phyloP scores from a whole-genome alignment of 2,888 invertebrate species.

The Ophion ellenae region DNA sequence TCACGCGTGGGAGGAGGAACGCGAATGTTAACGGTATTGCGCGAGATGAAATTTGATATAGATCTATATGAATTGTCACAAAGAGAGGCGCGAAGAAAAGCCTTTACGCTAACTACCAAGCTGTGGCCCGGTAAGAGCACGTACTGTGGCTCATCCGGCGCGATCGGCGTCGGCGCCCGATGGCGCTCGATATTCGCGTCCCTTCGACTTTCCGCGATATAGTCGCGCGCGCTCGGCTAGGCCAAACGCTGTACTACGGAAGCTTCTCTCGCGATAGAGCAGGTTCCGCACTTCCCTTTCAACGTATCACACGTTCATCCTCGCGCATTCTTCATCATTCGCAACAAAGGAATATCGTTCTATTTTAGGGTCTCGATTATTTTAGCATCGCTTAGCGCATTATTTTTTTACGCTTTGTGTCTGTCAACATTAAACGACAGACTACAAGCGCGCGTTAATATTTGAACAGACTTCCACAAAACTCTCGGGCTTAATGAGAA shows the following conservation, averaged over 20 bases:
- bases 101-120: constrained; percentile 4
- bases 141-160: constrained; percentile 6
- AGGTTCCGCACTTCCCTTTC: not conserved
- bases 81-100: constrained; percentile 4
- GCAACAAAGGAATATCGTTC: not conserved
- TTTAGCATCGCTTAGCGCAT: not conserved
- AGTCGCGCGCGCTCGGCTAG: constrained; percentile 9
- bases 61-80: not conserved
- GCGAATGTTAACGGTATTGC: constrained; percentile 7
- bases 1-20: not conserved
- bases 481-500: not conserved
- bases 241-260: not conserved
- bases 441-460: too few species aligned
- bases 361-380: not conserved
- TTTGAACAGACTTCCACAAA: too few species aligned
- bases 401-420: too few species aligned
- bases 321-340: not conserved
- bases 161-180: constrained; percentile 68
- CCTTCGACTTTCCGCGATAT: constrained; percentile 43
- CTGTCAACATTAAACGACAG: too few species aligned
- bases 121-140: constrained; percentile 6
- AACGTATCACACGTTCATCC: not conserved
- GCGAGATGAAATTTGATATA: constrained; percentile 26
- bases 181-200: constrained; percentile 76
- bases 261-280: not conserved